Evolutionary conservation across 2,888 invertebrate species (phyloP), one percentile per base, ranked within the genome.

Genomic region (Portevinia maculata): DNA sequence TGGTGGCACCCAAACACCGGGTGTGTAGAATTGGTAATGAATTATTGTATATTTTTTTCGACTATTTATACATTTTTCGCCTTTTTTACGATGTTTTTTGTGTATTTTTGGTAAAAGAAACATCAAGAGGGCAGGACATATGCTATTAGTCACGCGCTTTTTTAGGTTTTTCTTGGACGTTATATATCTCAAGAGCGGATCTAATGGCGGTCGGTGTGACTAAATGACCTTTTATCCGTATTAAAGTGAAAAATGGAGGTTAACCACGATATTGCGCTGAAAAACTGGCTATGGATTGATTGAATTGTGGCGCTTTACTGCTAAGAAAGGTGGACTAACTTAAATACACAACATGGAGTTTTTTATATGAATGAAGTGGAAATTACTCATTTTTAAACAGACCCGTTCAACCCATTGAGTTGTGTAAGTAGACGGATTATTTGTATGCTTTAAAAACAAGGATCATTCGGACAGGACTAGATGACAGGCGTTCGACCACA

Each of bases 21-120:
- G 64, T 81, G 81, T 76, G 81, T 65, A 59, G 59, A 76, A 81
- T 81, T 76, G 75, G 70, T 75, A 81, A 81, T 81, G 81, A 81
- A 81, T 81, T 81, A 71, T 81, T 65, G 64, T 71, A 65, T 70
- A 70, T 81, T 75, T 64, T 62, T 70, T 65, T 52, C 41, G 21
- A 19, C 13, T 32, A 34, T 67, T 41, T 67, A 55, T 71, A 28
- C 69, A 39, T 57, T 55, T 64, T 73, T 64, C 62, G 37, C 37
- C 55, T 57, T 79, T 81, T 75, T 81, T 60, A 60, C 48, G 50
- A 50, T 50, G 17, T 53, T 30, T 37, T 67, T 50, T 57, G 13
- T 32, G 28, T 8, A 15, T 44, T 55, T 48, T 34, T 9, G 52
- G 7, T 24, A 28, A 53, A 24, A 32, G 32, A n/a, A 46, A 74